These are phyloP conservation scores for Coracopsis vasa DNA, from an alignment of 2,113 vertebrate genomes.

Conservation along the genomic window DNA sequence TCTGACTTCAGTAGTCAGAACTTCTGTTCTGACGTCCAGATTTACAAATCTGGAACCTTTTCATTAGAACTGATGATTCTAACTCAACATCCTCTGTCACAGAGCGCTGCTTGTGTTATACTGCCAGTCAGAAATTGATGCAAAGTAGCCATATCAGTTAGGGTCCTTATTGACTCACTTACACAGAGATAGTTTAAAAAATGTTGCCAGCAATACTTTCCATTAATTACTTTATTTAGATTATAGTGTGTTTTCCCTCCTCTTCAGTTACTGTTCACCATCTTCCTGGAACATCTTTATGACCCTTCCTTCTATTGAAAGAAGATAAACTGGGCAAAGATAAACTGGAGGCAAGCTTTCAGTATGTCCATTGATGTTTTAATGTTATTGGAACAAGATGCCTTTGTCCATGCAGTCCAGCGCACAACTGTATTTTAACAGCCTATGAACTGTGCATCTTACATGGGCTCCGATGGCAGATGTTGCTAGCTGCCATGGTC, in stretches of 20 bases:
- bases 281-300: background rate
- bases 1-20: background rate
- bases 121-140: background rate
- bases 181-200: background rate
- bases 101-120: background rate
- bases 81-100: background rate
- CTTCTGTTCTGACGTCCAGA: too few relatives aligned
- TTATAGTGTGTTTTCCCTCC: background rate
- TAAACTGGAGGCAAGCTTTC: background rate
- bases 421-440: background rate
- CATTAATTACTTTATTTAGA: background rate
- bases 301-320: background rate
- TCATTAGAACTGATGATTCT: background rate
- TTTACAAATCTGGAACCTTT: background rate
- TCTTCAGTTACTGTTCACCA: background rate
- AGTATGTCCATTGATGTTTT: background rate
- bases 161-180: background rate
- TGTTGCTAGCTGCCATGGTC: background rate
- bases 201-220: background rate
- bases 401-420: background rate
- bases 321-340: background rate
- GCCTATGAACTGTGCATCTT: too few relatives aligned
- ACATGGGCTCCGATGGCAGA: background rate
- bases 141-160: background rate
- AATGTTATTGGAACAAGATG: background rate